phyloP scores from a whole-genome alignment of 2,797 vertebrate species.

The Xiphorhynchus erythropygius region DNA sequence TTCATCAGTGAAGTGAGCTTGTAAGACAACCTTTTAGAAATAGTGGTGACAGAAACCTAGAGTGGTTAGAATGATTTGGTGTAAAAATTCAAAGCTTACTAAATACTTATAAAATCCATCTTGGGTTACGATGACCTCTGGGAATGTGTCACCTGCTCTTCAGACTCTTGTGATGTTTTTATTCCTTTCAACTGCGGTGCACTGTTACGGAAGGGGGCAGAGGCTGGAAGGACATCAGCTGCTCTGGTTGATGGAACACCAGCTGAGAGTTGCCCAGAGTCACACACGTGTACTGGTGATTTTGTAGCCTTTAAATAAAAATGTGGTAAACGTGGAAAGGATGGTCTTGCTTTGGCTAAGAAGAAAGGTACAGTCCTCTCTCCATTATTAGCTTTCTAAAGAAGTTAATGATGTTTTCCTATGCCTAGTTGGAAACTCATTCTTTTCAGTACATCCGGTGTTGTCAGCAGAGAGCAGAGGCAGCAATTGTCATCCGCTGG shows the following conservation, averaged over 20 bases:
- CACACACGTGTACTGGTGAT: fast-evolving
- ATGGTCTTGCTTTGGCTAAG: not conserved
- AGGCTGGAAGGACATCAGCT: not conserved
- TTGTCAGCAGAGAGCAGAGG: not conserved
- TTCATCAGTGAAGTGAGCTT: not conserved
- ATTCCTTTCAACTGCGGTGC: not conserved
- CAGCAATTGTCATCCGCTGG: not conserved
- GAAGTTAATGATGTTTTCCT: not conserved
- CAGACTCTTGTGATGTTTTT: not conserved
- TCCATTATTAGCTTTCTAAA: not conserved
- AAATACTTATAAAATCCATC: not conserved
- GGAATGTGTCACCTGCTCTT: not conserved
- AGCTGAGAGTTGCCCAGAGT: not conserved
- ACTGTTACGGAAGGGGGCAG: not conserved
- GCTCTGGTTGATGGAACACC: not conserved
- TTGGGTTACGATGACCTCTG: not conserved
- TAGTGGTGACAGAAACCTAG: not conserved
- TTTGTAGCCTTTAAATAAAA: not conserved
- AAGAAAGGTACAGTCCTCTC: not conserved
- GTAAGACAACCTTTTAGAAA: not conserved
- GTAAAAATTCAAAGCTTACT: not conserved
- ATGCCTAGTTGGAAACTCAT: not conserved
- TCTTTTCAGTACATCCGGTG: not conserved
- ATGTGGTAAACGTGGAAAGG: not conserved
- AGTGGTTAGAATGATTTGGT: not conserved